Conservation (phyloP, 2,888 invertebrate genomes). For the Tuta absoluta region DNA sequence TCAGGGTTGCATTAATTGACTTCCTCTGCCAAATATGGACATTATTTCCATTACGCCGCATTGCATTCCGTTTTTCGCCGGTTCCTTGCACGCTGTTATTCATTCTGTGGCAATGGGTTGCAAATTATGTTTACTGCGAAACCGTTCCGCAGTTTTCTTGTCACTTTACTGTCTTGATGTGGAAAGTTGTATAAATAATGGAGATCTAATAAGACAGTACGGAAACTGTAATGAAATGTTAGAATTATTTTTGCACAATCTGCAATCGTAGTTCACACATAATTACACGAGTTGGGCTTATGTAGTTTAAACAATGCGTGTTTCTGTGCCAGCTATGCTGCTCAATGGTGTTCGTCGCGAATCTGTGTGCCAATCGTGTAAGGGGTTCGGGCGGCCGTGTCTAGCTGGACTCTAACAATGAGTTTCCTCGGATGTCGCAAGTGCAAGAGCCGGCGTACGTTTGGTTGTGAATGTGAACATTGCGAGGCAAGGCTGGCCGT, state of each 20-base stretch:
- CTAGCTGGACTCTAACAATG: constrained; percentile 53
- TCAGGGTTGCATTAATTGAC: constrained; percentile 64
- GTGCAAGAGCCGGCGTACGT: constrained; percentile 55
- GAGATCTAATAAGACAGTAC: constrained; percentile 1
- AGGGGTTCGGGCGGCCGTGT: constrained; percentile 56
- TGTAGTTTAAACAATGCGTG: constrained; percentile 48
- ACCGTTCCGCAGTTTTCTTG: background rate
- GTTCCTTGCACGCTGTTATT: background rate
- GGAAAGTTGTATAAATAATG: constrained; percentile 1
- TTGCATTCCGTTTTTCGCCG: constrained; percentile 7
- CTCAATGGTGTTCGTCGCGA: constrained; percentile 62
- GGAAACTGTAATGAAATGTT: background rate
- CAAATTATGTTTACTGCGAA: background rate
- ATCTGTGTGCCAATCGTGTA: constrained; percentile 68
- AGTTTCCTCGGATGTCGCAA: constrained; percentile 68
- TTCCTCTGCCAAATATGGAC: constrained; percentile 55
- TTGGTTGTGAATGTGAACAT: constrained; percentile 32
- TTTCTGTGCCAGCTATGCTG: constrained; percentile 41
- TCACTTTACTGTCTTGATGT: background rate
- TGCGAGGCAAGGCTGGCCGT: background rate
- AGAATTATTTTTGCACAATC: background rate
- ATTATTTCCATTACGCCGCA: constrained; percentile 30
- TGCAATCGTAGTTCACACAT: constrained; percentile 21
- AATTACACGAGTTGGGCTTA: constrained; percentile 37
- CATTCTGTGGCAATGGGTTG: background rate